Base-by-base conservation (phyloP, 1,140 invertebrate genomes). In the Kradibia gibbosae region DNA sequence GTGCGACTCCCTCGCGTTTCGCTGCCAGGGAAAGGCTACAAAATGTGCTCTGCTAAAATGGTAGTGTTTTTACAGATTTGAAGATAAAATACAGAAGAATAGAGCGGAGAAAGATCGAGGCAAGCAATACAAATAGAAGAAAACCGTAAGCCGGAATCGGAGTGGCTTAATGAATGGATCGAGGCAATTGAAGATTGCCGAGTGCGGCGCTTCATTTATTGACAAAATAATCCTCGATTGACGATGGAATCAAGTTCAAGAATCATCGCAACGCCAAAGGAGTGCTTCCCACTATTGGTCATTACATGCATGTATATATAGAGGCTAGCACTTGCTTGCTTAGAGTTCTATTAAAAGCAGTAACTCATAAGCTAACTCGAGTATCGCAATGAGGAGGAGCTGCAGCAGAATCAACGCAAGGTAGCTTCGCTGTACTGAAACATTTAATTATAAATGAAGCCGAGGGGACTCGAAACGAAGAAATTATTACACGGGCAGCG, bases 321-420 rank as follows among this genome's bases (percentile, higher is more conserved):
- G 22, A 77, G 28, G 1, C 28, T 50, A 8, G 45, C 17, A 48
- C 17, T 10, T 48, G 70, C 45, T 78, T 53, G 76, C 62, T 78
- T 60, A 48, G 53, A 74, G 53, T 80, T 80, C 71, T 80, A 80
- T 80, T 80, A 80, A 74, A 74, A 74, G 71, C 71, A 39, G 53
- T 74, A 80, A 80, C 36, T 80, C 79, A 55, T 72, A 79, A 72
- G 39, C 45, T 39, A 8, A 25, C 45, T 78, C 62, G 31, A 71
- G 36, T 50, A 28, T 42, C 31, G 50, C 76, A 50, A 70, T 34
- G 17, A n/a, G n/a, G n/a, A n/a, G 45, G 22, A 22, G 50, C 10
- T 39, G 45, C 28, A 31, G 75, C 22, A 67, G 20, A 67, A 17
- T 22, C 62, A 67, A 22, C 50, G 22, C 2, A 11, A 39, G 3